Percentiles rank a stretch among this genome's conserved stretches.
These are phyloP conservation scores for Uromys caudimaculatus DNA, from an alignment of 2,797 vertebrate species.

Conservation along the genomic window DNA sequence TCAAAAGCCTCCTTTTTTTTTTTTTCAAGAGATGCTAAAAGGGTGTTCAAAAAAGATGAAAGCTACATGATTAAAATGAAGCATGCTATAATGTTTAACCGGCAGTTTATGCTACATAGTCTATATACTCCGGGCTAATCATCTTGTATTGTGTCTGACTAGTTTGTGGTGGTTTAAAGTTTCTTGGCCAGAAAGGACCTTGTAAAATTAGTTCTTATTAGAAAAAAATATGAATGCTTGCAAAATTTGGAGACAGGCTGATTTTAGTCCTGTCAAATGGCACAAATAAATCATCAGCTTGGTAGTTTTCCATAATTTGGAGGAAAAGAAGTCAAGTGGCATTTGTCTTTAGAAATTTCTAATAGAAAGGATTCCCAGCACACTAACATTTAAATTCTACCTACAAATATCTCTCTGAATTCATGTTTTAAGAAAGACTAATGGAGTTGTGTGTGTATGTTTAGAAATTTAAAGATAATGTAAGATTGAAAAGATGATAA, in stretches of 20 bases:
- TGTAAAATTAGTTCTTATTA: conserved; percentile 83
- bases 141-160: conserved; percentile 85
- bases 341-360: conserved; percentile 62
- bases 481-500: conserved; percentile 29
- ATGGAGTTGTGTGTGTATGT: background rate
- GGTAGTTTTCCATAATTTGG: conserved; percentile 61
- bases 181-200: conserved; percentile 85
- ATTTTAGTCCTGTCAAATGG: conserved; percentile 73
- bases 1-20: conserved; percentile 76
- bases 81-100: conserved; percentile 82
- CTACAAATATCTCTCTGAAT: background rate
- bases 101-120: conserved; percentile 82
- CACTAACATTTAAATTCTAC: conserved; percentile 43
- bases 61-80: conserved; percentile 86
- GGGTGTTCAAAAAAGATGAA: conserved; percentile 84
- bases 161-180: conserved; percentile 80
- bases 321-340: conserved; percentile 41
- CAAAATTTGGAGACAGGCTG: conserved; percentile 80
- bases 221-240: conserved; percentile 77
- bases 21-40: conserved; percentile 82
- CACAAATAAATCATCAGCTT: conserved; percentile 76
- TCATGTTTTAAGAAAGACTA: conserved; percentile 33
- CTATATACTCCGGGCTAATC: conserved; percentile 84
- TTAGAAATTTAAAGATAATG: conserved; percentile 33
- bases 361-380: conserved; percentile 57